Conservation (phyloP, 2,113 vertebrate species). For the Nicator chloris region DNA sequence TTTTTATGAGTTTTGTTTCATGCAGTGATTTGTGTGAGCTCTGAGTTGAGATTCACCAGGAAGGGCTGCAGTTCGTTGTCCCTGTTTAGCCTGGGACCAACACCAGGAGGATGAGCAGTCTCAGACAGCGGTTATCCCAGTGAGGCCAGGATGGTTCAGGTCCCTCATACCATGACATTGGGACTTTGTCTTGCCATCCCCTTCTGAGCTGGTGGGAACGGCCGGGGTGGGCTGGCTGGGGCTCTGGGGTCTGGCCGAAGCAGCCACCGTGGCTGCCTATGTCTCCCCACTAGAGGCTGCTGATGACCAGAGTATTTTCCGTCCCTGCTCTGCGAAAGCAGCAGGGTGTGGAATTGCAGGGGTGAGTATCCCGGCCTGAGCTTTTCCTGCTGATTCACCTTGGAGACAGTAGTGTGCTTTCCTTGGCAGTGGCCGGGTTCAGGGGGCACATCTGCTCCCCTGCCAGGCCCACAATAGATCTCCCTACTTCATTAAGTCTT, state of each 20-base stretch:
- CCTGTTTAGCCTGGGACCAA: not conserved
- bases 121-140: rapidly evolving
- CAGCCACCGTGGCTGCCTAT: rapidly evolving
- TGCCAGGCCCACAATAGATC: not conserved
- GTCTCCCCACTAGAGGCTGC: constrained; percentile 58
- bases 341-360: not conserved
- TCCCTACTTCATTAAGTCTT: not conserved
- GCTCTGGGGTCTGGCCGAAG: not conserved
- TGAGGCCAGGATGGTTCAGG: rapidly evolving
- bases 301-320: not conserved
- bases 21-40: not conserved
- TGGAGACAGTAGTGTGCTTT: not conserved
- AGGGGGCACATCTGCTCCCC: constrained; percentile 1
- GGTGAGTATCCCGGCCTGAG: not conserved
- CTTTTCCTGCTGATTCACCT: constrained; percentile 38
- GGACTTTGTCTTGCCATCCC: no score
- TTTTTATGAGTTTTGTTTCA: not conserved
- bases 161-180: rapidly evolving
- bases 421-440: not conserved
- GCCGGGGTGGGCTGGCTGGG: not conserved
- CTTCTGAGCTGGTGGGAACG: not conserved
- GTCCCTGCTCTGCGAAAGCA: not conserved
- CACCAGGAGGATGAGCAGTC: rapidly evolving
- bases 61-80: not conserved
- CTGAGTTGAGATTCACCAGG: rapidly evolving